Evolutionary conservation across 2,113 vertebrate genomes (phyloP).

Genomic region (Cyrtonyx montezumae): DNA sequence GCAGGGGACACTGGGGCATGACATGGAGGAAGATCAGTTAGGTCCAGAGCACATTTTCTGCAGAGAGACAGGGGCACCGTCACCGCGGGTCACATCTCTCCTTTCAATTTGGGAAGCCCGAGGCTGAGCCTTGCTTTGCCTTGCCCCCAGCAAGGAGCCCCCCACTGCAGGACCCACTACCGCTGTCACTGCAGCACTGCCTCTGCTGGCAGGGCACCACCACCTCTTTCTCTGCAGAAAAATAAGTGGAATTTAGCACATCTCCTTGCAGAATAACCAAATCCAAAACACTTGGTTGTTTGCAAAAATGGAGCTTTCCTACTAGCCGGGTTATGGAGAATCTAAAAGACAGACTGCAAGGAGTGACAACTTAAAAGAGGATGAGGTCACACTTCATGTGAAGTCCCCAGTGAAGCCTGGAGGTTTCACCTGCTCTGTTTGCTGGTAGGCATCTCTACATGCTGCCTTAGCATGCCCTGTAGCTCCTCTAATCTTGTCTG

Average conservation of each 20-base stretch:
- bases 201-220: background rate
- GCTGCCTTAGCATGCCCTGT: background rate
- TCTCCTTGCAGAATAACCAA: background rate
- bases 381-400: background rate
- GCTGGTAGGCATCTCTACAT: background rate
- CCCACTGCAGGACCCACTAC: background rate
- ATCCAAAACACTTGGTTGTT: background rate
- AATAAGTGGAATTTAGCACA: background rate
- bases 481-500: background rate
- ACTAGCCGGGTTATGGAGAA: background rate
- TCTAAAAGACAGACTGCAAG: background rate
- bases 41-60: background rate
- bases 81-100: background rate
- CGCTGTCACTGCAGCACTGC: background rate
- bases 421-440: background rate
- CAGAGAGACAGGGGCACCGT: background rate
- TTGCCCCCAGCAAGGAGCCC: background rate
- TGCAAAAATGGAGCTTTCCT: background rate
- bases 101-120: background rate
- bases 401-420: background rate
- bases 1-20: background rate
- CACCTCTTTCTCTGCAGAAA: background rate
- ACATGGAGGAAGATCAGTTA: background rate
- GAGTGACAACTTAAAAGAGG: background rate
- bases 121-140: background rate